These are phyloP conservation scores for Nibea coibor DNA, from an alignment of 2,113 vertebrate species.

Conservation along the genomic window DNA sequence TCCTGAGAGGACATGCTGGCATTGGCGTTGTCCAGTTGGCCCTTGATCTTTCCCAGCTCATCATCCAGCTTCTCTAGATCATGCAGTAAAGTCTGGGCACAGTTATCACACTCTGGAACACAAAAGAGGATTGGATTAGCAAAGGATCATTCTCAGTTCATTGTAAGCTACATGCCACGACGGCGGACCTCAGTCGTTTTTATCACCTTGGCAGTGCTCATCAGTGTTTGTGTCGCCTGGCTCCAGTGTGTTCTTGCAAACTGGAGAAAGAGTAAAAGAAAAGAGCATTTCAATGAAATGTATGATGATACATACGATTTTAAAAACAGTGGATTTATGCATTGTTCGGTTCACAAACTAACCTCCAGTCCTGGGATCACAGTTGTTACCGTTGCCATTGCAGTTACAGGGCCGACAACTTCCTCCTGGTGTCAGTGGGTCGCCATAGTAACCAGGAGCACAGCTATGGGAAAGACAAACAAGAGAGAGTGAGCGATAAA, in stretches of 20 bases:
- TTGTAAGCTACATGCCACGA: background rate
- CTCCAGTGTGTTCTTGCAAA: slow-evolving; percentile 88
- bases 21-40: slow-evolving; percentile 83
- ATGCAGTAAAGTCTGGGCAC: slow-evolving; percentile 88
- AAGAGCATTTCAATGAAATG: background rate
- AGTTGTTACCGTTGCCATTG: slow-evolving; percentile 87
- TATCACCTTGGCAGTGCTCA: slow-evolving; percentile 88
- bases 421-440: slow-evolving; percentile 86
- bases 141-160: background rate
- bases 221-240: slow-evolving; percentile 88
- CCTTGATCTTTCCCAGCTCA: slow-evolving; percentile 86
- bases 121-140: slow-evolving; percentile 1
- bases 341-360: slow-evolving; percentile 23
- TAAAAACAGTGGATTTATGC: background rate
- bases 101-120: slow-evolving; percentile 91
- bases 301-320: too few species aligned
- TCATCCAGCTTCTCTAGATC: slow-evolving; percentile 87
- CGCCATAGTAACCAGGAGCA: slow-evolving; percentile 92
- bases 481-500: background rate
- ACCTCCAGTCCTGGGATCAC: slow-evolving; percentile 93
- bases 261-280: slow-evolving; percentile 75
- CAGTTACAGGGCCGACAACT: slow-evolving; percentile 91
- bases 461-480: slow-evolving; percentile 83
- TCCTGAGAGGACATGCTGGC: slow-evolving; percentile 77
- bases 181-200: background rate